Evolutionary conservation across 1,140 invertebrate genomes (phyloP).

Genomic region (Hyposmocoma kahamanoa): DNA sequence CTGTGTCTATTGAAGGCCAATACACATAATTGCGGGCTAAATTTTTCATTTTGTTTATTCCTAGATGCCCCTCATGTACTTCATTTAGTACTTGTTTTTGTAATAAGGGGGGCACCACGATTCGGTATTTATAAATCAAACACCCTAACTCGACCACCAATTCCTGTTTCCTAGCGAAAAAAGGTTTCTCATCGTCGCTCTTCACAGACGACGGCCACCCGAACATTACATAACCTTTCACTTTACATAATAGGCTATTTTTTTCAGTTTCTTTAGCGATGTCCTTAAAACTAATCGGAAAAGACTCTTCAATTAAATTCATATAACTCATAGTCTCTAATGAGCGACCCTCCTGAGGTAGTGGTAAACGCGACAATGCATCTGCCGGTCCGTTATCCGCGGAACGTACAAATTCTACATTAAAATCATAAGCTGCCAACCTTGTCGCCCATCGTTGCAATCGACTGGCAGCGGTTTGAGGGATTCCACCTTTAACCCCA

Average conservation of each 20-base stretch:
- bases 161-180: slow-evolving; percentile 20
- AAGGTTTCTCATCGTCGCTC: slow-evolving; percentile 22
- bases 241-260: slow-evolving; percentile 18
- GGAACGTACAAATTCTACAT: neutral
- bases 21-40: slow-evolving; percentile 59
- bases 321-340: neutral
- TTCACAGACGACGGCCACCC: slow-evolving; percentile 22
- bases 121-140: slow-evolving; percentile 37
- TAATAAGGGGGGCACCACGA: slow-evolving; percentile 45
- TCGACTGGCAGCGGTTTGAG: neutral
- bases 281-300: slow-evolving; percentile 14
- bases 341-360: neutral
- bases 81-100: slow-evolving; percentile 36
- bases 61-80: slow-evolving; percentile 59
- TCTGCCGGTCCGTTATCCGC: neutral
- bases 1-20: slow-evolving; percentile 58
- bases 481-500: neutral
- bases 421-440: neutral
- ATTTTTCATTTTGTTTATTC: slow-evolving; percentile 64
- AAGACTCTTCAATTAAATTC: slow-evolving; percentile 11
- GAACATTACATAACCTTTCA: slow-evolving; percentile 17
- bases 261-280: slow-evolving; percentile 7
- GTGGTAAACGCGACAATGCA: neutral
- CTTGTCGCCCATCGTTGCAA: neutral
- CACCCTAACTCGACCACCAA: slow-evolving; percentile 21